phyloP scores from a whole-genome alignment of 2,797 vertebrate species.

The Epinephelus awoara region DNA sequence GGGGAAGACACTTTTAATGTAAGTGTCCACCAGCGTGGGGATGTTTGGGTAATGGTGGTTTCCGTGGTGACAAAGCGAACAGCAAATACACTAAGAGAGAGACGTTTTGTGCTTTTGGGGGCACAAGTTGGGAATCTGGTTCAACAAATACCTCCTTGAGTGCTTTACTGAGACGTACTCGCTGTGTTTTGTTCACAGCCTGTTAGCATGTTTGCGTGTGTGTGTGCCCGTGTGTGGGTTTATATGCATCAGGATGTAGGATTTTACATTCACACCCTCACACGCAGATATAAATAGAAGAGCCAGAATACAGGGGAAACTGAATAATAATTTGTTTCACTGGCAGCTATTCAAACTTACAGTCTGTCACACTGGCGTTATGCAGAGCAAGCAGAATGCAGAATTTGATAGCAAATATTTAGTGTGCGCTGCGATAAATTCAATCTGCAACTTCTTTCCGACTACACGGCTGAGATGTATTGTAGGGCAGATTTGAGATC shows the following conservation, averaged over 20 bases:
- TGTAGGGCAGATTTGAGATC: constrained; percentile 44
- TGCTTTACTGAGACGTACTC: constrained; percentile 59
- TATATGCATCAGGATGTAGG: constrained; percentile 67
- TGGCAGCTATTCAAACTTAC: constrained; percentile 79
- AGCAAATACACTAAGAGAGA: constrained; percentile 77
- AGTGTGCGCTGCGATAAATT: constrained; percentile 58
- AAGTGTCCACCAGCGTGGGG: constrained; percentile 75
- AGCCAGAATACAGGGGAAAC: constrained; percentile 67
- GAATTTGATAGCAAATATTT: constrained; percentile 67
- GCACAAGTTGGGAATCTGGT: constrained; percentile 58
- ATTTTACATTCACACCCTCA: constrained; percentile 76
- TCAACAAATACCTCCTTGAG: constrained; percentile 63
- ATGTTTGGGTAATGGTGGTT: constrained; percentile 85
- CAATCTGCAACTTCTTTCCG: constrained; percentile 49
- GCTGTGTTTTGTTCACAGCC: constrained; percentile 50
- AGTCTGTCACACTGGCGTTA: constrained; percentile 69
- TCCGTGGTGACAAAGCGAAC: constrained; percentile 82
- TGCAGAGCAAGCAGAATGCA: constrained; percentile 74
- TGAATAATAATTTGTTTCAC: constrained; percentile 82
- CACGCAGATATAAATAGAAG: constrained; percentile 78
- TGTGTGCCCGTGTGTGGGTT: constrained; percentile 49
- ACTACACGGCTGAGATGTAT: constrained; percentile 47
- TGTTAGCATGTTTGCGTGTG: constrained; percentile 27
- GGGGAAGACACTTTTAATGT: constrained; percentile 80
- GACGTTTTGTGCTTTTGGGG: constrained; percentile 70